These are phyloP conservation scores for Spisula subtruncata DNA, from an alignment of 2,888 invertebrate genomes.

Conservation along the genomic window DNA sequence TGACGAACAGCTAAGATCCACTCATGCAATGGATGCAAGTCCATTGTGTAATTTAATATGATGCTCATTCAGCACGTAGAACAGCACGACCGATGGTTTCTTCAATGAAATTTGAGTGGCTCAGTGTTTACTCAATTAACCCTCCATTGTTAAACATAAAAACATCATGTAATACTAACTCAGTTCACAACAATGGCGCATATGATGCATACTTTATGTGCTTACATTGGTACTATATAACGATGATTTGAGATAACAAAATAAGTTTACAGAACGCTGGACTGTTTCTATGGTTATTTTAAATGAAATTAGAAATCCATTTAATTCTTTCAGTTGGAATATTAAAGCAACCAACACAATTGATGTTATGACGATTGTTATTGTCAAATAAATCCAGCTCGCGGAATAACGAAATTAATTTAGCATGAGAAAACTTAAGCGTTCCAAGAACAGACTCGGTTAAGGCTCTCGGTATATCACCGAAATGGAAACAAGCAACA, in stretches of 20 bases:
- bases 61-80: neutral
- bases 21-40: neutral
- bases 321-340: neutral
- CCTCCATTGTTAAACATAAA: neutral
- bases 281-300: neutral
- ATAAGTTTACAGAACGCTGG: neutral
- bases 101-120: neutral
- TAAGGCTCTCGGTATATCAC: no score
- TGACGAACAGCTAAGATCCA: neutral
- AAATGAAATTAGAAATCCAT: neutral
- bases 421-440: no score
- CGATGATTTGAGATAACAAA: neutral
- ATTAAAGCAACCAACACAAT: neutral
- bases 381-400: neutral
- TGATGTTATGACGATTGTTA: neutral
- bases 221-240: neutral
- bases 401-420: no score
- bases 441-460: no score
- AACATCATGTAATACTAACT: neutral
- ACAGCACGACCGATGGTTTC: neutral
- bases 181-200: neutral
- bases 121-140: slow-evolving; percentile 1
- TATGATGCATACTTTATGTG: neutral
- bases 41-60: slow-evolving; percentile 9
- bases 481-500: no score